phyloP scores from a whole-genome alignment of 2,888 invertebrate genomes.

The Trichogramma evanescens region DNA sequence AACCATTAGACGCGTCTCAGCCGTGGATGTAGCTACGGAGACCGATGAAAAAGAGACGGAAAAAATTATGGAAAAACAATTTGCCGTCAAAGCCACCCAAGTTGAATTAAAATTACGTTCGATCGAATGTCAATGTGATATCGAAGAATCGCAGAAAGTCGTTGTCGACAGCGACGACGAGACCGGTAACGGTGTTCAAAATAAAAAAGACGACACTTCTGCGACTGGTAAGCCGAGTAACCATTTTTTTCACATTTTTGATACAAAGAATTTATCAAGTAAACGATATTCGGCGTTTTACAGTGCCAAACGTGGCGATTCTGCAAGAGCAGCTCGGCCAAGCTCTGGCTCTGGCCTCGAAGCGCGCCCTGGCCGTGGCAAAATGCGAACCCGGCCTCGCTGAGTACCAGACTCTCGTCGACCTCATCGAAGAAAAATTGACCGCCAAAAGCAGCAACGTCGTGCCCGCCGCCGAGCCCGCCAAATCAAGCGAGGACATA shows the following conservation, averaged over 20 bases:
- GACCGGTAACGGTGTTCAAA: too few relatives aligned
- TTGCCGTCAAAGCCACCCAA: too few relatives aligned
- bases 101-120: background rate
- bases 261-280: background rate
- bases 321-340: slow-evolving; percentile 44
- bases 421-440: slow-evolving; percentile 28
- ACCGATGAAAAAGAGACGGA: background rate
- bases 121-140: background rate
- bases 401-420: slow-evolving; percentile 41
- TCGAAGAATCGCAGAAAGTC: too few relatives aligned
- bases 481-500: slow-evolving; percentile 33
- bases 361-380: slow-evolving; percentile 44
- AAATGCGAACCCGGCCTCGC: slow-evolving; percentile 45
- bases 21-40: slow-evolving; percentile 3
- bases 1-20: background rate
- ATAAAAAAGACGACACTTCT: background rate
- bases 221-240: background rate
- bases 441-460: slow-evolving; percentile 41
- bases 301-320: slow-evolving; percentile 9
- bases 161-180: too few relatives aligned
- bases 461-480: background rate
- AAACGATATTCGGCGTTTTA: background rate
- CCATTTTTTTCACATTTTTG: background rate
- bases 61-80: background rate
- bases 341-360: slow-evolving; percentile 42